These are phyloP conservation scores for Cyprinodon brontotheroides DNA, from an alignment of 2,113 vertebrate genomes.

Conservation along the genomic window DNA sequence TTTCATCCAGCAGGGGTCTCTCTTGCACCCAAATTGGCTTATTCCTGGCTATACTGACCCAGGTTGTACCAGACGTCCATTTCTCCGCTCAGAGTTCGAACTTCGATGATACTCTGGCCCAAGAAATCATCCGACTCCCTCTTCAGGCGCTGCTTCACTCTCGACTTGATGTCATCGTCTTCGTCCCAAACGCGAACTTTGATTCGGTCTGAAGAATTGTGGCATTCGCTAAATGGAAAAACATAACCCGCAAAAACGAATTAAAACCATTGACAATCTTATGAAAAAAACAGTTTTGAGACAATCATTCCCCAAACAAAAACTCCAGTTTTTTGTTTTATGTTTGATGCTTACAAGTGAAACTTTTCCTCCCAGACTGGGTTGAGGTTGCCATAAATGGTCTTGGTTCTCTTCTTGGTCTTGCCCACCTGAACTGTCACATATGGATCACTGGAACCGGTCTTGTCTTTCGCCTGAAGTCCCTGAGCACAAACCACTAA, in stretches of 20 bases:
- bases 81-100: constrained; percentile 94
- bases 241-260: background rate
- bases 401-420: constrained; percentile 98
- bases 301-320: background rate
- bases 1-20: too few species aligned
- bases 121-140: constrained; percentile 97
- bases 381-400: constrained; percentile 97
- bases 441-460: constrained; percentile 96
- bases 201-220: constrained; percentile 97
- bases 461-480: constrained; percentile 98
- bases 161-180: constrained; percentile 97
- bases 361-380: constrained; percentile 98
- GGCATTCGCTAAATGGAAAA: constrained; percentile 88
- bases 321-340: background rate
- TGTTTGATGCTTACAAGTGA: constrained; percentile 89
- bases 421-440: constrained; percentile 98
- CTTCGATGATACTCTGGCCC: constrained; percentile 98
- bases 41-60: constrained; percentile 80
- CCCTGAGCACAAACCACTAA: constrained; percentile 96
- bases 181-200: constrained; percentile 99
- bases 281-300: background rate
- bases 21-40: too few species aligned
- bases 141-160: constrained; percentile 96
- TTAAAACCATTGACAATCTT: background rate
- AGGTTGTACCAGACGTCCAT: constrained; percentile 99